Evolutionary conservation across 1,140 invertebrate genomes (phyloP).

Genomic region (Drosophila cardini): DNA sequence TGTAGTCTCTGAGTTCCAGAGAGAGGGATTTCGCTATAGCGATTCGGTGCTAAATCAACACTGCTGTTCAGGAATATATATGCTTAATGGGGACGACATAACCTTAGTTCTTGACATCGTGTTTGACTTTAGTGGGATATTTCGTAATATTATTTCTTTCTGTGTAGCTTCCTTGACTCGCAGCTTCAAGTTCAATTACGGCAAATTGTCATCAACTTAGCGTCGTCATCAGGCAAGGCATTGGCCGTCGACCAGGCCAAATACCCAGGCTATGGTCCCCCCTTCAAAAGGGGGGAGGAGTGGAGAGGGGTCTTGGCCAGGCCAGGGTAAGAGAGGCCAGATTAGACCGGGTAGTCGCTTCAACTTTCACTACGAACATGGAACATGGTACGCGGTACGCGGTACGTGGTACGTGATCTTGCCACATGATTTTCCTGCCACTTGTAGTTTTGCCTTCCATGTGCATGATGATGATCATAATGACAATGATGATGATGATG

Average conservation of each 20-base stretch:
- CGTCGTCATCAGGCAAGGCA: constrained; percentile 44
- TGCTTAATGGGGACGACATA: too few relatives aligned
- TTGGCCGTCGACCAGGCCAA: constrained; percentile 31
- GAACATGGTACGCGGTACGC: constrained; percentile 15
- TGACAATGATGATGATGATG: constrained; percentile 7
- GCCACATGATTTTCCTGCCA: constrained; percentile 48
- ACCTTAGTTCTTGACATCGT: too few relatives aligned
- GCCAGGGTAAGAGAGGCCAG: constrained; percentile 31
- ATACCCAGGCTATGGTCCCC: not conserved
- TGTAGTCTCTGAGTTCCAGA: too few relatives aligned
- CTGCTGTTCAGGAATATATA: too few relatives aligned
- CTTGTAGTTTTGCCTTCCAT: constrained; percentile 5
- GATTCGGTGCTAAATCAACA: too few relatives aligned
- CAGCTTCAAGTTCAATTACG: constrained; percentile 71
- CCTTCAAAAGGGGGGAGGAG: too few relatives aligned
- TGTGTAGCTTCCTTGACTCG: constrained; percentile 57
- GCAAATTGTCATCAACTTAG: constrained; percentile 59
- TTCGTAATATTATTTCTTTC: too few relatives aligned
- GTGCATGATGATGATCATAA: not conserved
- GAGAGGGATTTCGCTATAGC: too few relatives aligned
- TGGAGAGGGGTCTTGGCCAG: constrained; percentile 15
- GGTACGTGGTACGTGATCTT: constrained; percentile 37
- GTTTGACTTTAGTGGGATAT: too few relatives aligned
- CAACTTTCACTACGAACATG: constrained; percentile 50
- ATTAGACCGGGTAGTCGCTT: constrained; percentile 1